A percentile compares a stretch with the other conserved stretches of the same genome.
Evolutionary conservation across 2,113 vertebrate genomes (phyloP).

Genomic region (Calidris pugnax): DNA sequence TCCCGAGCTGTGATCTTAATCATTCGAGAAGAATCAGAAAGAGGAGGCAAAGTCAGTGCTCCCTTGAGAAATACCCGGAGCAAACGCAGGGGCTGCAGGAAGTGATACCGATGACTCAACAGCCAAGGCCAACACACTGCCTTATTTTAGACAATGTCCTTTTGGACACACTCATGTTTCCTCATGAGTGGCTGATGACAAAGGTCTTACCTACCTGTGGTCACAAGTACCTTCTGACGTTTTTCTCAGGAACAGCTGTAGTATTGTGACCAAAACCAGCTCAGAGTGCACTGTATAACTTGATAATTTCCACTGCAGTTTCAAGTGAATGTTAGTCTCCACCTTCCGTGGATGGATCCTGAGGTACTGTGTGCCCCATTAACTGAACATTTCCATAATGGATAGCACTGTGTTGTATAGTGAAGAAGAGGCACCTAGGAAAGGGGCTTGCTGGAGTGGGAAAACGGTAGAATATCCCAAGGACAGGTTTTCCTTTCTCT

Average conservation of each 20-base stretch:
- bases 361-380: not conserved
- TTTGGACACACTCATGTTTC: slow-evolving; percentile 53
- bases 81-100: slow-evolving; percentile 58
- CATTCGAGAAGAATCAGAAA: slow-evolving; percentile 48
- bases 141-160: slow-evolving; percentile 66
- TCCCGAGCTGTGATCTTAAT: slow-evolving; percentile 35
- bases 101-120: slow-evolving; percentile 63
- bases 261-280: not conserved
- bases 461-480: not conserved
- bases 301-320: not conserved
- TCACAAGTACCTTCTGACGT: slow-evolving; percentile 29
- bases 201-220: slow-evolving; percentile 52
- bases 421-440: not conserved
- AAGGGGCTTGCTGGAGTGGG: not conserved
- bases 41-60: slow-evolving; percentile 22
- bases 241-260: slow-evolving; percentile 35
- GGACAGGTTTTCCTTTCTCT: not conserved
- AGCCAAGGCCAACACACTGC: slow-evolving; percentile 33
- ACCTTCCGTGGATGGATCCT: not conserved
- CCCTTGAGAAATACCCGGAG: slow-evolving; percentile 44
- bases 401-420: not conserved
- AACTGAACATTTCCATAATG: not conserved
- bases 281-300: not conserved
- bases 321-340: not conserved
- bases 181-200: slow-evolving; percentile 66